Evolutionary conservation across 2,888 invertebrate species (phyloP).

Genomic region (Margaritifera margaritifera): DNA sequence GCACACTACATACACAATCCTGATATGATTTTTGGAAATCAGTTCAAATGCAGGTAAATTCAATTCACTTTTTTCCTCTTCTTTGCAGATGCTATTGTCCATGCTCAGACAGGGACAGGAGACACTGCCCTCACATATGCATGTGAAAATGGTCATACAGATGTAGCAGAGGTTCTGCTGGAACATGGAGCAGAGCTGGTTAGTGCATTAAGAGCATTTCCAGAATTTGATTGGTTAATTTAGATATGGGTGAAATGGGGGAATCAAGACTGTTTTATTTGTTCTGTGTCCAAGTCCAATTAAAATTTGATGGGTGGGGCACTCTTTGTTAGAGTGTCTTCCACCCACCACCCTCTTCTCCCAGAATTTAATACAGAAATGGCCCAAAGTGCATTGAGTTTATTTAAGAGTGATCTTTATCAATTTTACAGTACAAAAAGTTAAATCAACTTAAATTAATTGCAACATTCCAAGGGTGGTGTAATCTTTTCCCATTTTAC

Average conservation of each 20-base stretch:
- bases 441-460: no score
- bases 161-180: conserved; percentile 93
- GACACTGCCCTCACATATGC: conserved; percentile 98
- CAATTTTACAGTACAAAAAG: no score
- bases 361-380: no score
- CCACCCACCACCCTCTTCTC: no score
- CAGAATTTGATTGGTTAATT: not conserved
- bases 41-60: not conserved
- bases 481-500: no score
- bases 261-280: not conserved
- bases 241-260: not conserved
- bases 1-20: no score
- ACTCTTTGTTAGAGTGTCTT: no score
- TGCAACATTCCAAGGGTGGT: no score
- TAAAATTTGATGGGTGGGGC: no score
- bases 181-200: conserved; percentile 91
- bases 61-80: not conserved
- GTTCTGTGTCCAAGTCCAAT: not conserved
- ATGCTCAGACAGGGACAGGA: conserved; percentile 94
- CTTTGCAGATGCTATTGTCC: conserved; percentile 84
- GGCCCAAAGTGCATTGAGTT: no score
- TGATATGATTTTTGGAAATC: not conserved
- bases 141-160: conserved; percentile 98
- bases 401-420: no score
- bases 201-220: conserved; percentile 44